Percentiles rank a stretch among this genome's conserved stretches.
phyloP scores from a whole-genome alignment of 2,888 invertebrate genomes.

The Iphiclides podalirius region DNA sequence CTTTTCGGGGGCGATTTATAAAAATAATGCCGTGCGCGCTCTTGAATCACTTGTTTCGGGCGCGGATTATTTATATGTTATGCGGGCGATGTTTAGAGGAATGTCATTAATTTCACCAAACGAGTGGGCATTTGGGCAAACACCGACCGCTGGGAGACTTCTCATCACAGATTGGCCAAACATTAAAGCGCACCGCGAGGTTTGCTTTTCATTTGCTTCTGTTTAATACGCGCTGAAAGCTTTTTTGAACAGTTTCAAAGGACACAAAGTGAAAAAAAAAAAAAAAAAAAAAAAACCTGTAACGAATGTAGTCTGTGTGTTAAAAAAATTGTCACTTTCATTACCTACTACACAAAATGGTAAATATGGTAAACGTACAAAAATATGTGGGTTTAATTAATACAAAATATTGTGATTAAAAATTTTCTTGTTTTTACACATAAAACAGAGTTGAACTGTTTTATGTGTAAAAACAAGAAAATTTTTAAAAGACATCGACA shows the following conservation, averaged over 20 bases:
- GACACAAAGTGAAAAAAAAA: background rate
- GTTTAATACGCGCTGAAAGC: constrained; percentile 12
- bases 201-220: constrained; percentile 20
- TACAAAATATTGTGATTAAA: too few relatives aligned
- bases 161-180: constrained; percentile 23
- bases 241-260: constrained; percentile 4
- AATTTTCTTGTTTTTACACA: too few relatives aligned
- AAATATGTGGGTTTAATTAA: too few relatives aligned
- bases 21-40: constrained; percentile 34
- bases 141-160: constrained; percentile 24
- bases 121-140: constrained; percentile 30
- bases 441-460: too few relatives aligned
- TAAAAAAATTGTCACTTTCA: too few relatives aligned
- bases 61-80: constrained; percentile 35
- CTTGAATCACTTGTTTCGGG: constrained; percentile 30
- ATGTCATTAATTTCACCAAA: constrained; percentile 32
- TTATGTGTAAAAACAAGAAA: background rate
- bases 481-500: background rate
- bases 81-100: constrained; percentile 30
- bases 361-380: background rate
- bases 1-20: constrained; percentile 36
- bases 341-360: background rate
- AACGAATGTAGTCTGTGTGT: too few relatives aligned
- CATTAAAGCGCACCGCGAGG: constrained; percentile 12
- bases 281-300: too few relatives aligned